Base-by-base conservation (phyloP, 1,140 invertebrate species). In the Neoseiulus cucumeris region DNA sequence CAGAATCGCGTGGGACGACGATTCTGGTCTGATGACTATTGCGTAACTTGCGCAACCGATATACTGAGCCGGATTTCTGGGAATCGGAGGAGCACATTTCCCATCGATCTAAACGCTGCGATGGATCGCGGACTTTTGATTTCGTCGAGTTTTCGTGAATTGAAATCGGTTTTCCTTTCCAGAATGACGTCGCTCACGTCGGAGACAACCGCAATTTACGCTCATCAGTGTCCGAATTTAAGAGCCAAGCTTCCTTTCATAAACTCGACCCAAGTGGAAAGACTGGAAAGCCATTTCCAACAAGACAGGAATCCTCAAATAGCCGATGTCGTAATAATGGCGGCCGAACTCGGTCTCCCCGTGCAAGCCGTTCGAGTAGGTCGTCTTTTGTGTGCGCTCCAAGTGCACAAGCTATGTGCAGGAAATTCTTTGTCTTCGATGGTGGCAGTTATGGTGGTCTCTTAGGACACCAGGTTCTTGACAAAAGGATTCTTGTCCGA, bases 311-410 rank as follows among this genome's bases (percentile, higher is more conserved):
- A 66, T 65, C 66, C 66, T 14, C 55, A 64, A n/a, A 17, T 66
- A 12, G 51, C 66, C 25, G 66, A 66, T 64, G 33, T 66, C 59
- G 33, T 65, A 14, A 65, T 66, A 4, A 25, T 64, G 7, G 66
- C 66, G 28, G 66, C 66, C 1, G 64, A 66, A 66, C 66, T 66
- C 12, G 66, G 66, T n/a, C 28, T 66, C 4, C 66, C 39, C 4
- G 55, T 65, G 7, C 65, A 65, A 14, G 29, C 59, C 12, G 64
- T 66, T 29, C 55, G 66, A 51, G 66, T 66, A 66, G 64, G 65
- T 29, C 9, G 51, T 44, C 14, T 44, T 44, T 44, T 44, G n/a
- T 14, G n/a, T 14, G 12, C 12, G n/a, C 42, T 14, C 42, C n/a
- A 44, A 44, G n/a, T 44, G n/a, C 12, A 44, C n/a, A 44, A 14